Percentiles rank a stretch among this genome's conserved stretches.
Evolutionary conservation across 2,797 vertebrate species (phyloP).

Genomic region (Acanthurus lineatus): DNA sequence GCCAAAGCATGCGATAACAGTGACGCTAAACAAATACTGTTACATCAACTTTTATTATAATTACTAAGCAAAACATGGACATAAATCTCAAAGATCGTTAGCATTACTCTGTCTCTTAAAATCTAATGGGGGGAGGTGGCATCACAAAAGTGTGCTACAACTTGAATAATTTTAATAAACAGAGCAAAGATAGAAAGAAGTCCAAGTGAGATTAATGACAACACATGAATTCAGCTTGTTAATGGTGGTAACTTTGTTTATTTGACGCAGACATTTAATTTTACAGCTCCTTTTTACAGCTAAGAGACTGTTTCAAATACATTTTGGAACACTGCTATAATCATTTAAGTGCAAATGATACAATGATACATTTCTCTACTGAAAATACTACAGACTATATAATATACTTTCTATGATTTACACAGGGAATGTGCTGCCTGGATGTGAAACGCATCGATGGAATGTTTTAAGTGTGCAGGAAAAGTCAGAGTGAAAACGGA

Average conservation of each 20-base stretch:
- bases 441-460: conserved; percentile 62
- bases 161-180: background rate
- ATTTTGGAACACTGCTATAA: conserved; percentile 62
- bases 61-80: no score
- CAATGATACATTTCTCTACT: conserved; percentile 59
- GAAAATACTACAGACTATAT: conserved; percentile 56
- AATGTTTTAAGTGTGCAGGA: conserved; percentile 77
- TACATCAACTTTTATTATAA: no score
- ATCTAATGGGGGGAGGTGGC: background rate
- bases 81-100: no score
- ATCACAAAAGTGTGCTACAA: background rate
- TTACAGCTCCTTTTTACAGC: conserved; percentile 51
- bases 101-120: no score
- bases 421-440: conserved; percentile 72
- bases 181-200: background rate
- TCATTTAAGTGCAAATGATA: conserved; percentile 70
- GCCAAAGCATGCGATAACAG: background rate
- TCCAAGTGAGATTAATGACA: background rate
- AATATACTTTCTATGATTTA: conserved; percentile 45
- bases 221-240: background rate
- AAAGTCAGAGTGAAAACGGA: conserved; percentile 24
- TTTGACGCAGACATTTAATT: conserved; percentile 62
- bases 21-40: background rate
- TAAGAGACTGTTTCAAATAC: conserved; percentile 63
- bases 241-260: conserved; percentile 64